These are phyloP conservation scores for Pseudorectes ferrugineus DNA, from an alignment of 2,113 vertebrate genomes.

Conservation along the genomic window DNA sequence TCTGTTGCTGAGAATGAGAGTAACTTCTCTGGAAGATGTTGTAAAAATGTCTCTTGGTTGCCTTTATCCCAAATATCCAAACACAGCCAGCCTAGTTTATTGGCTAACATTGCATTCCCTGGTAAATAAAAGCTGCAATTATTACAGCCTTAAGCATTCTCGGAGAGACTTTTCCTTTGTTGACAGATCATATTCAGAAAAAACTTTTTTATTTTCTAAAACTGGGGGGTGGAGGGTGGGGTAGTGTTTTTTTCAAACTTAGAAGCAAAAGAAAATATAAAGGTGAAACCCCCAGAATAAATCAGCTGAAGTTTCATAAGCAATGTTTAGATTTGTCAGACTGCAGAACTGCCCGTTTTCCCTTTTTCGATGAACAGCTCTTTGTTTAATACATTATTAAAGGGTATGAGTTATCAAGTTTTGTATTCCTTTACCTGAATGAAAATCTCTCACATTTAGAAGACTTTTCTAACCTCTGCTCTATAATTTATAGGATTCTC, in stretches of 20 bases:
- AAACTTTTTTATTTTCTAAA: not conserved
- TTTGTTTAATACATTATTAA: not conserved
- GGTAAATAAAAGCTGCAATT: not conserved
- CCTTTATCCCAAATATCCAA: not conserved
- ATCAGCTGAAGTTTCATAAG: not conserved
- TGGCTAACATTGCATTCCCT: not conserved
- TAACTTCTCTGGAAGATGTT: not conserved
- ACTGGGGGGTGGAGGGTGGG: accelerated
- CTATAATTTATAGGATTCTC: not conserved
- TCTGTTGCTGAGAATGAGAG: not conserved
- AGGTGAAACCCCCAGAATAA: not conserved
- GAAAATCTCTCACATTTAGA: not conserved
- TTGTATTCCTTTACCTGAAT: not conserved
- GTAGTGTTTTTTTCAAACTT: not conserved
- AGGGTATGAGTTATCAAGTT: not conserved
- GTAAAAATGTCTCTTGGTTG: not conserved
- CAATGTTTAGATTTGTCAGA: not conserved
- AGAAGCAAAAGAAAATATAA: not conserved
- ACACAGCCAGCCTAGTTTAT: not conserved
- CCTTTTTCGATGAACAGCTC: not conserved
- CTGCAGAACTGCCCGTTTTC: not conserved
- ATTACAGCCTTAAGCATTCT: not conserved
- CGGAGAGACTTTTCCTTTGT: not conserved
- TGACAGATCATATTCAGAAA: not conserved
- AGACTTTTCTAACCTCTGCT: not conserved